phyloP scores from a whole-genome alignment of 2,113 vertebrate species.

The Castor canadensis region DNA sequence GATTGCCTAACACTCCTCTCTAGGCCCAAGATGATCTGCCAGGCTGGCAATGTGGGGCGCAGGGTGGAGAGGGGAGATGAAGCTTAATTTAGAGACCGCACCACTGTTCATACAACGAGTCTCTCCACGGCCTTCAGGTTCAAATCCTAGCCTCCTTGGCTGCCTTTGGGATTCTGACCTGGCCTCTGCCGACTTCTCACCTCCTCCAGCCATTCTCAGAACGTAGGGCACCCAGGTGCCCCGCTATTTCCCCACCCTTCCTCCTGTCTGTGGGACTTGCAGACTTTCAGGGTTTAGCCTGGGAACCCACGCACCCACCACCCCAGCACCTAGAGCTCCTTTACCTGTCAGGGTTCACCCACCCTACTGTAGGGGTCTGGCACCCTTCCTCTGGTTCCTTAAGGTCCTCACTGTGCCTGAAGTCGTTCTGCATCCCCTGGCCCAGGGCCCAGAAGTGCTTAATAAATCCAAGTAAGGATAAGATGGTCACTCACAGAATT shows the following conservation, averaged over 20 bases:
- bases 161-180: accelerated
- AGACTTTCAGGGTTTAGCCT: not conserved
- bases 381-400: not conserved
- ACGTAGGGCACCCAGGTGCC: not conserved
- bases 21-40: accelerated
- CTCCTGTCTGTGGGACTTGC: too few relatives aligned
- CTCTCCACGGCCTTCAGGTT: not conserved
- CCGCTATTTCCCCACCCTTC: not conserved
- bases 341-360: accelerated
- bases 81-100: accelerated
- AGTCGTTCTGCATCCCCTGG: accelerated
- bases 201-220: not conserved
- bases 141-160: not conserved
- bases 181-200: accelerated
- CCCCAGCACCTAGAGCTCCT: accelerated
- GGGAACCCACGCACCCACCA: not conserved
- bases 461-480: not conserved
- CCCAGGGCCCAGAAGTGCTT: not conserved
- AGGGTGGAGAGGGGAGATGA: accelerated
- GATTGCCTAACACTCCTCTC: accelerated
- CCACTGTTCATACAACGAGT: not conserved
- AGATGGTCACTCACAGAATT: not conserved
- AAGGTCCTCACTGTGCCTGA: accelerated
- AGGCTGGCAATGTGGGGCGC: not conserved
- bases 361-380: not conserved